phyloP scores from a whole-genome alignment of 2,888 invertebrate species.

The Folsomia candida region DNA sequence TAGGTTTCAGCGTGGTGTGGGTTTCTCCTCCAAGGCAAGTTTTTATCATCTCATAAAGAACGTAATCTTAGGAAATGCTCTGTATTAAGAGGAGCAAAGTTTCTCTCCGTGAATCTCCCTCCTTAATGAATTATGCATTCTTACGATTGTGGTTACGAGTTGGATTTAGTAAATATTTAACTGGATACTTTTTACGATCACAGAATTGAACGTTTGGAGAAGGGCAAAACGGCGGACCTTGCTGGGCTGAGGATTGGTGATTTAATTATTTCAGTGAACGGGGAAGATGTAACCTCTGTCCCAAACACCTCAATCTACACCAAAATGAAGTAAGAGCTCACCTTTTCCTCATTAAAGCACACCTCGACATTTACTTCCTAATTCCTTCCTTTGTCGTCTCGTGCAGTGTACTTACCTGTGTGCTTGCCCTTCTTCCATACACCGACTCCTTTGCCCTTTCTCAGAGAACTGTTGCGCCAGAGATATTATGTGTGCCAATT shows the following conservation, averaged over 20 bases:
- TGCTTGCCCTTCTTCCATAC: background rate
- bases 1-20: slow-evolving; percentile 48
- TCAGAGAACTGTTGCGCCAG: background rate
- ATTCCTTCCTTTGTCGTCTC: background rate
- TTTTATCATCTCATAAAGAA: slow-evolving; percentile 14
- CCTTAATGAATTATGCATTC: slow-evolving; percentile 39
- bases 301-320: slow-evolving; percentile 48
- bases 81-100: slow-evolving; percentile 2
- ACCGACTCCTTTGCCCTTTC: background rate
- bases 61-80: background rate
- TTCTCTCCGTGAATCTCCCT: slow-evolving; percentile 16
- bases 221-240: slow-evolving; percentile 45
- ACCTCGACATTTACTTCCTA: background rate
- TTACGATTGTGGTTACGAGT: slow-evolving; percentile 43
- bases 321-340: slow-evolving; percentile 47
- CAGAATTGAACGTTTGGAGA: slow-evolving; percentile 50
- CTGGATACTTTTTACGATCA: slow-evolving; percentile 13
- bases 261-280: slow-evolving; percentile 50
- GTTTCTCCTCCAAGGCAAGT: slow-evolving; percentile 47
- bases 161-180: slow-evolving; percentile 47
- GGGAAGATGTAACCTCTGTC: slow-evolving; percentile 45
- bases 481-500: background rate
- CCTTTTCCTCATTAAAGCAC: background rate
- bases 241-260: slow-evolving; percentile 49
- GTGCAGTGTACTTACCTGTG: background rate